These are phyloP conservation scores for Zaprionus bogoriensis DNA, from an alignment of 2,888 invertebrate species.

Conservation along the genomic window DNA sequence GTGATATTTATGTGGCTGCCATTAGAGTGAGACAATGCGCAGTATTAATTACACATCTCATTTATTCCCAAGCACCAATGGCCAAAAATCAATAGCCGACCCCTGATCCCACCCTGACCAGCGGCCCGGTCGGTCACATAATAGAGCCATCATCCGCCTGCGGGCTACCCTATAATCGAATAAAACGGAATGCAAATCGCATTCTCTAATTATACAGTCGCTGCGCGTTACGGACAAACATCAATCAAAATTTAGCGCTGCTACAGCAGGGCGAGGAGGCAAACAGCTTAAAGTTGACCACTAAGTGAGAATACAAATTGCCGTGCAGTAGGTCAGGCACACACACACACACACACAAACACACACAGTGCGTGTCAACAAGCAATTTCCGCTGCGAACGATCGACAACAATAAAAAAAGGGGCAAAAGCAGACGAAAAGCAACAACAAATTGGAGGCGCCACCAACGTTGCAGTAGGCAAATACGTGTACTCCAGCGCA, in stretches of 20 bases:
- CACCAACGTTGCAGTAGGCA: constrained; percentile 49
- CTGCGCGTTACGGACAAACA: constrained; percentile 44
- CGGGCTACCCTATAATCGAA: constrained; percentile 55
- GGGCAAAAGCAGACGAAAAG: constrained; percentile 8
- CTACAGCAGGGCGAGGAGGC: not conserved
- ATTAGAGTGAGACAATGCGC: constrained; percentile 62
- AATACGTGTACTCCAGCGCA: constrained; percentile 15
- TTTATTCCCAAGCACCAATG: constrained; percentile 47
- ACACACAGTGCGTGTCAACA: constrained; percentile 70
- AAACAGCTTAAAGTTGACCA: constrained; percentile 39
- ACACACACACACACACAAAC: constrained; percentile 1
- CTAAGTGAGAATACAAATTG: constrained; percentile 62
- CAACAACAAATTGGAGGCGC: constrained; percentile 3
- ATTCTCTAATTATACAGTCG: constrained; percentile 55
- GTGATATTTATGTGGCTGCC: constrained; percentile 61
- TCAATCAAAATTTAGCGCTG: constrained; percentile 60
- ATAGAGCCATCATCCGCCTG: constrained; percentile 57
- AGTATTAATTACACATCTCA: constrained; percentile 74
- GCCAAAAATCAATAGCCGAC: constrained; percentile 54
- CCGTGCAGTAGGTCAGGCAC: constrained; percentile 59
- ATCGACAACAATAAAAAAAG: constrained; percentile 30
- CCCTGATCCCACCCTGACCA: not conserved
- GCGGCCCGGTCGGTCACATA: constrained; percentile 3
- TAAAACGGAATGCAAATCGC: constrained; percentile 65
- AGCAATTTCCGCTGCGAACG: constrained; percentile 67